These are phyloP conservation scores for human (Homo sapiens) DNA, from an alignment of 2,113 vertebrate genomes.

Conservation along the genomic window GRCh38 chr3:128790501-128791000, in stretches of 20 bases:
- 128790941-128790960: not conserved
- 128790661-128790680: not conserved
- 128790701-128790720: not conserved
- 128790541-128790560: not conserved
- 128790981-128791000: not conserved
- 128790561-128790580: not conserved
- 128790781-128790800: not conserved
- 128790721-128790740: not conserved
- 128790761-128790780: not conserved
- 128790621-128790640: not conserved
- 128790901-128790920: not conserved
- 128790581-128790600: not conserved
- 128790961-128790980: not conserved
- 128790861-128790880: not conserved
- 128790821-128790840: not conserved
- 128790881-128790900: no score
- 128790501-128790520: not conserved
- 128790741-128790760: not conserved
- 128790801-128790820: not conserved
- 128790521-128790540: not conserved
- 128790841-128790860: not conserved
- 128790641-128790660: not conserved
- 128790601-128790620: not conserved
- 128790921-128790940: not conserved
- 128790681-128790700: not conserved